phyloP scores from a whole-genome alignment of 2,888 invertebrate species.

The Pyrrhosoma nymphula region DNA sequence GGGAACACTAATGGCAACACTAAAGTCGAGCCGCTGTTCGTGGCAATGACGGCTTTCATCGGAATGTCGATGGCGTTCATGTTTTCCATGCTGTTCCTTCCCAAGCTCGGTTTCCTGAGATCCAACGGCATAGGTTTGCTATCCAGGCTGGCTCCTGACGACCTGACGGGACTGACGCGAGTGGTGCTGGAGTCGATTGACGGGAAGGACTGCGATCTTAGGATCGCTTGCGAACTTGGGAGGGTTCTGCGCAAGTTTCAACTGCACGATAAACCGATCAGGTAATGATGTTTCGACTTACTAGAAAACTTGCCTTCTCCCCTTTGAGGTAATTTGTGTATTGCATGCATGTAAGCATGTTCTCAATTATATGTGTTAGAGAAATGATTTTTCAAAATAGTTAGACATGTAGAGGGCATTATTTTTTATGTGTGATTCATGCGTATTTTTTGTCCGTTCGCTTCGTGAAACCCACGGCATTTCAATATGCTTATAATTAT shows the following conservation, averaged over 20 bases:
- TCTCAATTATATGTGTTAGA: not conserved
- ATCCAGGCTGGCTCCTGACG: slow-evolving; percentile 73
- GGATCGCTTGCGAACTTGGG: slow-evolving; percentile 78
- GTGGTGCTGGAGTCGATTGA: slow-evolving; percentile 78
- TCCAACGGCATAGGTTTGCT: slow-evolving; percentile 2
- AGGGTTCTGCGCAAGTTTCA: slow-evolving; percentile 75
- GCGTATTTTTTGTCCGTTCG: no score
- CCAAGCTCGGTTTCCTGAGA: slow-evolving; percentile 27
- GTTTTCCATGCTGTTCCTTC: slow-evolving; percentile 46
- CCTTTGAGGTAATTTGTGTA: not conserved
- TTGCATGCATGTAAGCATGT: not conserved
- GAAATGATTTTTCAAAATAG: not conserved
- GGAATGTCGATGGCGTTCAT: slow-evolving; percentile 45
- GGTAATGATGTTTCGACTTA: slow-evolving; percentile 70
- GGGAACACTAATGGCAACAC: not conserved
- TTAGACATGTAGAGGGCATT: no score
- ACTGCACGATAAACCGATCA: slow-evolving; percentile 73
- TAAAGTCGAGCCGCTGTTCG: slow-evolving; percentile 53
- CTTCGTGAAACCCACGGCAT: no score
- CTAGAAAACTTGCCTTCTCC: not conserved
- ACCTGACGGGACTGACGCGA: slow-evolving; percentile 76
- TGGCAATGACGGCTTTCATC: slow-evolving; percentile 52
- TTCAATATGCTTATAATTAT: no score
- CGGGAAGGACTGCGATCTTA: slow-evolving; percentile 78
- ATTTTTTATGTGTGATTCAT: no score